A percentile compares a stretch with the other conserved stretches of the same genome.
phyloP scores from a whole-genome alignment of 2,888 invertebrate species.

The Ceratothoa steindachneri region DNA sequence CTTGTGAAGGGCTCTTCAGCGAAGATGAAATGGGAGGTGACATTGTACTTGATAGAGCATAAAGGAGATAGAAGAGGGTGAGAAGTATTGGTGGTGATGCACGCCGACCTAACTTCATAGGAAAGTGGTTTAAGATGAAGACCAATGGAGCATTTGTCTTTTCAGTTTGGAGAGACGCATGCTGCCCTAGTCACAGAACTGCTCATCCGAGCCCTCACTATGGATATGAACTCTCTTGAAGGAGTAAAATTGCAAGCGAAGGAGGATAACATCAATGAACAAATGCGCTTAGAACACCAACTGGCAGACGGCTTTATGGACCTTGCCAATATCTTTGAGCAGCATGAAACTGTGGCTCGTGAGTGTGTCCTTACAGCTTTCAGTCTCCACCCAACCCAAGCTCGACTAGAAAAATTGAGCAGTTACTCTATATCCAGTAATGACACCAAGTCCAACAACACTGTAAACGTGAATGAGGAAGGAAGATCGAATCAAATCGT shows the following conservation, averaged over 20 bases:
- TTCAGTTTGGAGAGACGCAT: slow-evolving; percentile 52
- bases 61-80: too few species aligned
- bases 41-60: too few species aligned
- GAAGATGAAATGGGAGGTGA: too few species aligned
- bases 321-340: slow-evolving; percentile 61
- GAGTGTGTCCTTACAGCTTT: slow-evolving; percentile 73
- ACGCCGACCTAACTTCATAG: too few species aligned
- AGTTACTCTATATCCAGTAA: background rate
- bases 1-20: too few species aligned
- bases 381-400: slow-evolving; percentile 65
- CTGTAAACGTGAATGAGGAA: background rate
- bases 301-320: slow-evolving; percentile 63
- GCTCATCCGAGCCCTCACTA: slow-evolving; percentile 68
- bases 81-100: too few species aligned
- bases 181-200: slow-evolving; percentile 67
- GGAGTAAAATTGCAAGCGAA: slow-evolving; percentile 61
- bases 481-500: background rate
- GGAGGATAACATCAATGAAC: slow-evolving; percentile 49
- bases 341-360: slow-evolving; percentile 62
- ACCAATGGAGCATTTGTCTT: too few species aligned
- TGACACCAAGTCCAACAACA: background rate
- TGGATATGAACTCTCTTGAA: slow-evolving; percentile 72
- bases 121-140: too few species aligned
- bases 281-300: slow-evolving; percentile 54
- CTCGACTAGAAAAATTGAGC: slow-evolving; percentile 55